Base-by-base conservation (phyloP, 37 sponge, comb jelly and placozoan species). In the Ephydatia muelleri region DNA sequence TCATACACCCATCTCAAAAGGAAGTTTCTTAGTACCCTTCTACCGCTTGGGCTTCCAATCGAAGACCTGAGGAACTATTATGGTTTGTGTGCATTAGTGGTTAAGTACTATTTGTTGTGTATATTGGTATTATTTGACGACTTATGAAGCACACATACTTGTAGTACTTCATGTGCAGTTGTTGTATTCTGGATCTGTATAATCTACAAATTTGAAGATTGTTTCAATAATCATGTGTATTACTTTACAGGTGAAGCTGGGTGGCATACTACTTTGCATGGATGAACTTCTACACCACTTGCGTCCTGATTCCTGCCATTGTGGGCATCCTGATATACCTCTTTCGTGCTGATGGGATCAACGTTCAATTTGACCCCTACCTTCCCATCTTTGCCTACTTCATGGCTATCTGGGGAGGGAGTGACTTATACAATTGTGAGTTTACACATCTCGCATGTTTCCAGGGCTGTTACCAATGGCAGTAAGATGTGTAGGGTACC, bases 191-290 rank as follows among this genome's bases (percentile, higher is more conserved):
- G n/a, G n/a, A n/a, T n/a, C n/a, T n/a, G n/a, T n/a, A n/a, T n/a
- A n/a, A n/a, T n/a, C n/a, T n/a, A n/a, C n/a, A n/a, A n/a, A n/a
- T n/a, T n/a, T n/a, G n/a, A n/a, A n/a, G n/a, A n/a, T n/a, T n/a
- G n/a, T n/a, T n/a, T n/a, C n/a, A n/a, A n/a, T n/a, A n/a, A n/a
- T n/a, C n/a, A n/a, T n/a, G n/a, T n/a, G n/a, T n/a, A n/a, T n/a
- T n/a, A n/a, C n/a, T n/a, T n/a, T n/a, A n/a, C 66, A 92, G 94
- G 94, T 49, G 94, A 93, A 38, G 87, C 86, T n/a, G n/a, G 11
- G 80, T 90, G 39, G 90, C 87, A 0, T 84, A 87, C 66, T 93
- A 93, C 70, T 93, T 93, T 75, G 91, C 65, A 23, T 93, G 94
- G 94, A 93, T 93, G 90, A 65, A 82, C 26, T 93, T 93, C 91